These are phyloP conservation scores for Pygoscelis antarcticus DNA, from an alignment of 2,113 vertebrate genomes.

Conservation along the genomic window DNA sequence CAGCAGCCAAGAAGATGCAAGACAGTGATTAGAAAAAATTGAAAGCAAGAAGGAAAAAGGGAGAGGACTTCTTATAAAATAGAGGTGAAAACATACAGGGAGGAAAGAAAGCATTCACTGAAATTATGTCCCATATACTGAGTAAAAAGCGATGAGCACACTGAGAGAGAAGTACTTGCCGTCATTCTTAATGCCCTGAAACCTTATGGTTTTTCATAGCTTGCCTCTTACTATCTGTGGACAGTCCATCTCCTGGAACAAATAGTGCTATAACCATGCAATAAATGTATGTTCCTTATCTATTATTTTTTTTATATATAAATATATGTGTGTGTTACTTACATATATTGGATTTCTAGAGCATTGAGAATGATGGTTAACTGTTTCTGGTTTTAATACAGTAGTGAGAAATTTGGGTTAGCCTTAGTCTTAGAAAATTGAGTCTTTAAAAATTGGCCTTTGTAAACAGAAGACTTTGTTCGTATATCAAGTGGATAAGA, in stretches of 20 bases:
- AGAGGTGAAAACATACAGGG: not conserved
- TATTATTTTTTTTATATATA: not conserved
- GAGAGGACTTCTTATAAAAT: not conserved
- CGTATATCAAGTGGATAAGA: not conserved
- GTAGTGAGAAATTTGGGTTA: not conserved
- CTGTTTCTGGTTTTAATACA: not conserved
- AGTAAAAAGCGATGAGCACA: not conserved
- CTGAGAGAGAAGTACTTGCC: not conserved
- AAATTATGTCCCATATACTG: not conserved
- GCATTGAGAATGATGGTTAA: not conserved
- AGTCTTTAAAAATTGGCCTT: not conserved
- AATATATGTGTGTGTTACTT: not conserved
- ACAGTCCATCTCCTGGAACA: not conserved
- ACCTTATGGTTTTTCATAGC: not conserved
- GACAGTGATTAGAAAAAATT: not conserved
- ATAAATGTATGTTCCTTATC: not conserved
- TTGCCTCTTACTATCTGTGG: not conserved
- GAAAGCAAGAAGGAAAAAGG: not conserved
- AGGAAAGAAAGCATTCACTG: not conserved
- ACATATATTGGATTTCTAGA: not conserved
- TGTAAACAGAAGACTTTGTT: not conserved
- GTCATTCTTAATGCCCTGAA: not conserved
- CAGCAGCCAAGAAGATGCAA: not conserved
- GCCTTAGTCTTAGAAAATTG: not conserved
- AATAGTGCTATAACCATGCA: not conserved